phyloP scores from a whole-genome alignment of 1,140 invertebrate species.

The Bursaphelenchus mucronatus region DNA sequence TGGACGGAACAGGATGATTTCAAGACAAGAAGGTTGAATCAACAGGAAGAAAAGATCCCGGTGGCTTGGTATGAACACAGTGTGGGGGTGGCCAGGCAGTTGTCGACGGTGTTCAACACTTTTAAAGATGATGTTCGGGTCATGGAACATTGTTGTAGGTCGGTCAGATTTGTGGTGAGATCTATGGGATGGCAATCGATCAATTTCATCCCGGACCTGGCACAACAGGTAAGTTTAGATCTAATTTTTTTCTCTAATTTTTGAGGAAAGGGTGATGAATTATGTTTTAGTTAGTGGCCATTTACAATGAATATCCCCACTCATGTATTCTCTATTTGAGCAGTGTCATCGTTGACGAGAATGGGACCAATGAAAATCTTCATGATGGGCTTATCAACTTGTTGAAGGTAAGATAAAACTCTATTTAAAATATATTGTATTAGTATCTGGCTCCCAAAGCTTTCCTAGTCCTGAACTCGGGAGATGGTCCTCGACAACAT shows the following conservation, averaged over 20 bases:
- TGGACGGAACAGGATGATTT: constrained; percentile 47
- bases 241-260: neutral
- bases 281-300: constrained; percentile 70
- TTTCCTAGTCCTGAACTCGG: constrained; percentile 71
- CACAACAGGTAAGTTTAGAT: constrained; percentile 69
- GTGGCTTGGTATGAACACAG: constrained; percentile 35
- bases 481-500: constrained; percentile 76
- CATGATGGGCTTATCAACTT: constrained; percentile 75
- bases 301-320: constrained; percentile 79
- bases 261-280: neutral
- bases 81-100: constrained; percentile 72
- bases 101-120: constrained; percentile 73
- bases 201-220: constrained; percentile 74
- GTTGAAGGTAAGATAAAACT: constrained; percentile 66
- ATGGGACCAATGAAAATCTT: constrained; percentile 71
- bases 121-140: constrained; percentile 78
- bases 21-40: constrained; percentile 15
- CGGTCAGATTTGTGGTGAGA: constrained; percentile 80
- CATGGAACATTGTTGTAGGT: constrained; percentile 84
- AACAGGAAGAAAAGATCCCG: constrained; percentile 1
- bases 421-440: constrained; percentile 42
- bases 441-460: constrained; percentile 78
- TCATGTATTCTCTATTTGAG: constrained; percentile 91
- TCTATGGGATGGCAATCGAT: constrained; percentile 76
- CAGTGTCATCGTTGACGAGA: constrained; percentile 91